Evolutionary conservation across 1,140 invertebrate genomes (phyloP), one percentile per base, ranked within the genome.

Genomic region (Reticulitermes speratus): DNA sequence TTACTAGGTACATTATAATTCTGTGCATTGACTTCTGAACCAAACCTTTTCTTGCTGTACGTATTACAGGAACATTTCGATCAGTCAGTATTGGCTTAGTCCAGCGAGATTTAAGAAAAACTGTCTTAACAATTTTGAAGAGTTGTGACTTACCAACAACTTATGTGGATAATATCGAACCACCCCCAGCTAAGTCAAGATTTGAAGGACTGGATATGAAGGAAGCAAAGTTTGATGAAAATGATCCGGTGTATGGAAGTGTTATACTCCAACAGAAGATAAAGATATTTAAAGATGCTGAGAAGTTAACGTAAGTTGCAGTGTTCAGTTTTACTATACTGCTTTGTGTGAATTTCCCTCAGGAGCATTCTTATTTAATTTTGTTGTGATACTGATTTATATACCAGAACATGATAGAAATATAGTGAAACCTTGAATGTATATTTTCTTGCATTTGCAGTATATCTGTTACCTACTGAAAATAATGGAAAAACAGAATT

Each of bases 81-180:
- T 90, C 95, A 86, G 94, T 97, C 0, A 94, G 95, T 88, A 95
- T 97, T 84, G 90, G 93, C 86, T 90, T 97, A 84, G 93, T 93
- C 86, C 93, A 95, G 85, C 92, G 91, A 85, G 94, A 96, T 92
- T 89, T 97, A 12, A 93, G 94, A 87, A 93, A 94, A 89, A 95
- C 96, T n/a, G 94, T 98, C 81, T 91, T 95, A 14, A 94, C 94
- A 87, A 95, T 98, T 87, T 91, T 98, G 86, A 94, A 95, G 89
- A 93, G 95, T 30, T 98, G 96, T 91, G 94, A 96, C 90, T 92
- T 98, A 75, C 94, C 96, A 38, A 97, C 97, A 48, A 95, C 95
- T 30, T 97, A 96, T 91, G 91, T 97, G 3, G 96, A 97, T 88
- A 95, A 94, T 90, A 94, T 96, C 16, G 88, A 55, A 45, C 55